These are phyloP conservation scores for Rhagonycha fulva DNA, from an alignment of 2,888 invertebrate species.

Conservation along the genomic window DNA sequence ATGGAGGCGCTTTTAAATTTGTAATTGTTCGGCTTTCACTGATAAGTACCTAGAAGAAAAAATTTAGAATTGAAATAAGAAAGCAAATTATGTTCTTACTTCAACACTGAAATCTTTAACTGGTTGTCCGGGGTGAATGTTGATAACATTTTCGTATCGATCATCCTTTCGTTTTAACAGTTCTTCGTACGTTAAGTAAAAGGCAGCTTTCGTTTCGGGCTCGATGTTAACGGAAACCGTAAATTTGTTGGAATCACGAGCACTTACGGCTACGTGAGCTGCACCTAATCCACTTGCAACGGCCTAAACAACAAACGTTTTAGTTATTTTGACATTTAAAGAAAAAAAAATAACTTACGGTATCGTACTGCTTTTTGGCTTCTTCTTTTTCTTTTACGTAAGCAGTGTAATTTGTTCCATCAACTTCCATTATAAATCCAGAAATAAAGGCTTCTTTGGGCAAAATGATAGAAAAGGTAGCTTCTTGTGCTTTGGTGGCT, in stretches of 20 bases:
- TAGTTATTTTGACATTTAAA: not conserved
- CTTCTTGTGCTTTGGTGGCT: slow-evolving; percentile 63
- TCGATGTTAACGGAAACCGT: slow-evolving; percentile 71
- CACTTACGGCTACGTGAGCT: slow-evolving; percentile 65
- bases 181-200: slow-evolving; percentile 76
- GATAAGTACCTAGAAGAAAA: slow-evolving; percentile 59
- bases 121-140: slow-evolving; percentile 69
- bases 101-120: slow-evolving; percentile 67
- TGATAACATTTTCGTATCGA: slow-evolving; percentile 70
- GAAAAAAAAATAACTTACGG: slow-evolving; percentile 34
- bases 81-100: slow-evolving; percentile 36
- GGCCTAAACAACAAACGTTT: slow-evolving; percentile 48
- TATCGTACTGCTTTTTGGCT: slow-evolving; percentile 58
- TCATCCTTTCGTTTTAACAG: slow-evolving; percentile 65
- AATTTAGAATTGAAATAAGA: no score
- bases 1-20: slow-evolving; percentile 64
- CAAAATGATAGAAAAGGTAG: slow-evolving; percentile 61
- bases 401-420: slow-evolving; percentile 65
- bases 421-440: slow-evolving; percentile 43
- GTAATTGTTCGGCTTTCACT: slow-evolving; percentile 66
- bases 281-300: slow-evolving; percentile 63
- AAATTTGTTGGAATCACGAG: slow-evolving; percentile 72
- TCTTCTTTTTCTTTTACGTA: slow-evolving; percentile 68
- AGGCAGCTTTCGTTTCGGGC: slow-evolving; percentile 63
- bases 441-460: not conserved